Evolutionary conservation across 35 echinoderm and acorn worm species (phyloP).

Genomic region (Heliocidaris tuberculata): DNA sequence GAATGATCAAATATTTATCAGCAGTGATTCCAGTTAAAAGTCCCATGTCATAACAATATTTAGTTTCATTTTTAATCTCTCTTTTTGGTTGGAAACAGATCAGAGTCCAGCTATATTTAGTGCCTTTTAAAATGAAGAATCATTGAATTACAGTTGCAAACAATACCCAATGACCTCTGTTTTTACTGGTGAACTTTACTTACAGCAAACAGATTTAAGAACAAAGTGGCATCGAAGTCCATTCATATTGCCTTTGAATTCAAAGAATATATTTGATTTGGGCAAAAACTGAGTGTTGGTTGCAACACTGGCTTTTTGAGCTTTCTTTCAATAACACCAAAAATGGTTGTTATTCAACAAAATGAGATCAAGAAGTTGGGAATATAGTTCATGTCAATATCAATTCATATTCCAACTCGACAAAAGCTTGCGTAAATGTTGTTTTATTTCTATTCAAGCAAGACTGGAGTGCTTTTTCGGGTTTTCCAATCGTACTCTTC

Average conservation of each 20-base stretch:
- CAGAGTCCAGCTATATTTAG: no score
- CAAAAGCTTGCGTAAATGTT: constrained; percentile 10
- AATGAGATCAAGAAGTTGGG: constrained; percentile 38
- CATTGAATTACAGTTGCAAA: not conserved
- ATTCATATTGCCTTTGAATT: not conserved
- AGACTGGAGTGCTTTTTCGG: not conserved
- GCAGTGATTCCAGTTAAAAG: not conserved
- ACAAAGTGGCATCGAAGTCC: not conserved
- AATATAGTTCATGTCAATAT: constrained; percentile 49
- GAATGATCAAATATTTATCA: not conserved
- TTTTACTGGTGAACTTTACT: not conserved
- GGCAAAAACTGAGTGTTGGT: not conserved
- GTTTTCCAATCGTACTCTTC: not conserved
- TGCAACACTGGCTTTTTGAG: not conserved
- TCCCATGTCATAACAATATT: not conserved
- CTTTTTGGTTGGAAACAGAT: no score
- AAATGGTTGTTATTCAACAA: not conserved
- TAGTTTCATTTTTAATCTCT: no score
- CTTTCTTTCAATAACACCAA: not conserved
- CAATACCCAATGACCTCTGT: not conserved
- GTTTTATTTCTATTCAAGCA: not conserved
- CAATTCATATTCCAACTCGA: not conserved
- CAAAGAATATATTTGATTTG: not conserved
- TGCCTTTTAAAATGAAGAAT: not conserved
- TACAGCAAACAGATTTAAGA: not conserved